These are phyloP conservation scores for Amblyopsis hoosieri DNA, from an alignment of 2,797 vertebrate genomes.

Conservation along the genomic window DNA sequence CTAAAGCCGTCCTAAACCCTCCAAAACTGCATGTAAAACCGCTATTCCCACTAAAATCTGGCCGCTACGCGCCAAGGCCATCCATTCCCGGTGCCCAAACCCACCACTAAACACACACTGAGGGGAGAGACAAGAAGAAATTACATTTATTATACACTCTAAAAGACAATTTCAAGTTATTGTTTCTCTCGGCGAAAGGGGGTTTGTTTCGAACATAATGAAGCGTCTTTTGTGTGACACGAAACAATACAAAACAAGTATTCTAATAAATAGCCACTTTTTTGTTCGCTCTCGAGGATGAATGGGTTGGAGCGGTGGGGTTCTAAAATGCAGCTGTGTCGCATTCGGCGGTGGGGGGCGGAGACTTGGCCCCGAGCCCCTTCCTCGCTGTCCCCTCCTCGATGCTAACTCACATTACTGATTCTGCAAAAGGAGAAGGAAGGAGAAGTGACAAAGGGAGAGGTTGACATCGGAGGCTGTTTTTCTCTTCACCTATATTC, in stretches of 20 bases:
- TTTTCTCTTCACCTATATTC: slow-evolving; percentile 23
- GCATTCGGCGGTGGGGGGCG: slow-evolving; percentile 87
- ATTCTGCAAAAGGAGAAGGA: slow-evolving; percentile 55
- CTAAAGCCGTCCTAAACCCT: slow-evolving; percentile 76
- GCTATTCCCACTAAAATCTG: slow-evolving; percentile 81
- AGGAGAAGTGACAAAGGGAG: background rate
- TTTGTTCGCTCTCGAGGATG: slow-evolving; percentile 88
- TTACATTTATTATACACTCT: slow-evolving; percentile 98
- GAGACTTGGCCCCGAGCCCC: slow-evolving; percentile 76
- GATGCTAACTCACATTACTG: slow-evolving; percentile 74
- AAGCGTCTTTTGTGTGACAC: slow-evolving; percentile 93
- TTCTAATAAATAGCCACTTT: slow-evolving; percentile 98
- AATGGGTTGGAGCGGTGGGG: slow-evolving; percentile 93
- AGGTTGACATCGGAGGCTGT: slow-evolving; percentile 48
- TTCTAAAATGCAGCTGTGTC: slow-evolving; percentile 93
- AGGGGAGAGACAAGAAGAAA: slow-evolving; percentile 88
- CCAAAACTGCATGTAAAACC: slow-evolving; percentile 76
- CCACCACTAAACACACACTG: slow-evolving; percentile 82
- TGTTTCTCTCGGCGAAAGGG: slow-evolving; percentile 91
- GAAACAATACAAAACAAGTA: slow-evolving; percentile 99
- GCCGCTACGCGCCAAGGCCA: slow-evolving; percentile 83
- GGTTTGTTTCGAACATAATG: slow-evolving; percentile 89
- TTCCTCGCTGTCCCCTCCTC: slow-evolving; percentile 59
- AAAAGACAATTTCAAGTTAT: slow-evolving; percentile 99
- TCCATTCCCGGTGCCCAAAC: slow-evolving; percentile 85